Conservation (phyloP, 2,113 vertebrate genomes). For the Erythrolamprus reginae region DNA sequence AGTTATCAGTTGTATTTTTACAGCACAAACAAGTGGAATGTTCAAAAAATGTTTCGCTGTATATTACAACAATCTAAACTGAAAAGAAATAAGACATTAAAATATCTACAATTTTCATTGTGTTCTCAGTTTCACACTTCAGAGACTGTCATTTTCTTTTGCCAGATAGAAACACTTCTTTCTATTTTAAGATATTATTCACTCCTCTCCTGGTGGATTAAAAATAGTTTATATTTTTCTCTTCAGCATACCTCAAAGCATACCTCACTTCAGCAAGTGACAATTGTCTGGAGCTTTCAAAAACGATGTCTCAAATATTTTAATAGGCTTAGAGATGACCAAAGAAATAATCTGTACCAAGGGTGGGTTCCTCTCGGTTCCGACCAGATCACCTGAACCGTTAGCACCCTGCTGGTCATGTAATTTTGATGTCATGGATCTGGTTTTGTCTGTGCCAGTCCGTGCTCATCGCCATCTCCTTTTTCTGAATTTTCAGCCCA, state of each 20-base stretch:
- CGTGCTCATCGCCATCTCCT: no score
- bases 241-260: neutral
- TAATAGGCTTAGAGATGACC: neutral
- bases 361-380: no score
- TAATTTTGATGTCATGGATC: no score
- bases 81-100: neutral
- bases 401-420: no score
- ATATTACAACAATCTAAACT: neutral
- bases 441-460: no score
- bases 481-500: no score
- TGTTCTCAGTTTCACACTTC: neutral
- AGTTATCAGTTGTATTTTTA: neutral
- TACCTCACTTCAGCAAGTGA: no score
- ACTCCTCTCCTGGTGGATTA: neutral
- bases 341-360: neutral
- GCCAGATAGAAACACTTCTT: neutral
- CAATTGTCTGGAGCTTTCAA: neutral
- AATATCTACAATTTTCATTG: neutral
- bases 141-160: neutral
- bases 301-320: neutral
- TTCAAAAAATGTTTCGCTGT: neutral
- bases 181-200: slow-evolving; percentile 15
- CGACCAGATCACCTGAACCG: no score
- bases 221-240: neutral
- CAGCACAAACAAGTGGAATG: neutral